phyloP scores from a whole-genome alignment of 2,113 vertebrate genomes.

The Peromyscus leucopus region DNA sequence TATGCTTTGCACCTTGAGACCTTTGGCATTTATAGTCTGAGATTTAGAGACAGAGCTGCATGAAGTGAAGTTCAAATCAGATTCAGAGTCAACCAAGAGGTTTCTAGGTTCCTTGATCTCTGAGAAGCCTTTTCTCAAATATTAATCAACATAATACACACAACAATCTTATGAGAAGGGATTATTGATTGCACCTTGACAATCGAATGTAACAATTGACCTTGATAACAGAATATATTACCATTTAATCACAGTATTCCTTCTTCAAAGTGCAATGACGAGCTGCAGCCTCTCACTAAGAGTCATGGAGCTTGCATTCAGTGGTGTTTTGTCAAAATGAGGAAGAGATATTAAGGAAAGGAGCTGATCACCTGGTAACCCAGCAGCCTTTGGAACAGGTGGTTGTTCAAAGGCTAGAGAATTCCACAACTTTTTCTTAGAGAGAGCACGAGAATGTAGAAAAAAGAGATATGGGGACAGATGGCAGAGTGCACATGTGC shows the following conservation, averaged over 20 bases:
- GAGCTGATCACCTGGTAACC: not conserved
- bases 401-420: not conserved
- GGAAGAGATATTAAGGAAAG: not conserved
- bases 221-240: conserved; percentile 11
- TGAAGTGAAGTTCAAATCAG: conserved; percentile 23
- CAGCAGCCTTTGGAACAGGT: not conserved
- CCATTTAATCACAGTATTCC: not conserved
- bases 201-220: conserved; percentile 18
- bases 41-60: conserved; percentile 13
- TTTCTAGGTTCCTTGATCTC: not conserved
- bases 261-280: conserved; percentile 17
- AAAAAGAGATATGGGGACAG: not conserved
- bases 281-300: conserved; percentile 14
- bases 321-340: conserved; percentile 24
- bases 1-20: not conserved
- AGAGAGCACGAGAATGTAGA: not conserved
- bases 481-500: not conserved
- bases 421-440: conserved; percentile 4
- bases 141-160: conserved; percentile 12
- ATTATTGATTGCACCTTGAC: conserved; percentile 13
- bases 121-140: not conserved
- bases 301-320: not conserved
- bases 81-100: not conserved
- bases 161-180: not conserved
- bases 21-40: conserved; percentile 30